phyloP scores from a whole-genome alignment of 1,140 invertebrate species.

The Microvelia longipes region DNA sequence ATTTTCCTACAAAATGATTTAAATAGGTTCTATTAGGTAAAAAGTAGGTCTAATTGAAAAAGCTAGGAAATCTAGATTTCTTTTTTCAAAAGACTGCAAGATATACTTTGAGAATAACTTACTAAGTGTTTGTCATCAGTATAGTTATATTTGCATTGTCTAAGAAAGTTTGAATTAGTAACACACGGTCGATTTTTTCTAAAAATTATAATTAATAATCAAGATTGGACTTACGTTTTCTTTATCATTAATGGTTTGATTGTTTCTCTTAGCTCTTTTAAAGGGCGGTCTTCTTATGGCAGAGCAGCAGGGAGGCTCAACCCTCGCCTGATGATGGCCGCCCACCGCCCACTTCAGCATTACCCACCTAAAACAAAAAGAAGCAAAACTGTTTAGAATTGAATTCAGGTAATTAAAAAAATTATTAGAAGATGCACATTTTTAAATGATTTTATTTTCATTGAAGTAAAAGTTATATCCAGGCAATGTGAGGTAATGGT shows the following conservation, averaged over 20 bases:
- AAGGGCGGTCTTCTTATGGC: conserved; percentile 7
- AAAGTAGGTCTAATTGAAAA: too few relatives aligned
- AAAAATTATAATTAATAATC: conserved; percentile 1
- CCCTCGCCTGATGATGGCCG: conserved; percentile 8
- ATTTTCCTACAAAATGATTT: conserved; percentile 1
- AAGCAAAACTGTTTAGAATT: too few relatives aligned
- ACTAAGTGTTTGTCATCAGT: too few relatives aligned
- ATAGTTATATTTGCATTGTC: too few relatives aligned
- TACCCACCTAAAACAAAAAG: conserved; percentile 11
- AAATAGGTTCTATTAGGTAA: too few relatives aligned
- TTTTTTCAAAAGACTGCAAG: not conserved
- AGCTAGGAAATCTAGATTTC: not conserved
- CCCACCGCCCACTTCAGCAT: conserved; percentile 17
- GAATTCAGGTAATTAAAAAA: too few relatives aligned
- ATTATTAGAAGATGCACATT: not conserved
- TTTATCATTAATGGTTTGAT: conserved; percentile 13
- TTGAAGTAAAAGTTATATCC: too few relatives aligned
- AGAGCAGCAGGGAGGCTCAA: conserved; percentile 8
- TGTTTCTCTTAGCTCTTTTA: conserved; percentile 2
- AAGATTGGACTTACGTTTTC: conserved; percentile 9
- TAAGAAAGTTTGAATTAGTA: too few relatives aligned
- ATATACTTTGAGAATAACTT: not conserved
- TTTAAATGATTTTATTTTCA: not conserved
- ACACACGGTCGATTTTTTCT: too few relatives aligned
- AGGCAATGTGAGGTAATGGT: too few relatives aligned